phyloP scores from a whole-genome alignment of 2,888 invertebrate genomes.

The Platypus cylindrus region DNA sequence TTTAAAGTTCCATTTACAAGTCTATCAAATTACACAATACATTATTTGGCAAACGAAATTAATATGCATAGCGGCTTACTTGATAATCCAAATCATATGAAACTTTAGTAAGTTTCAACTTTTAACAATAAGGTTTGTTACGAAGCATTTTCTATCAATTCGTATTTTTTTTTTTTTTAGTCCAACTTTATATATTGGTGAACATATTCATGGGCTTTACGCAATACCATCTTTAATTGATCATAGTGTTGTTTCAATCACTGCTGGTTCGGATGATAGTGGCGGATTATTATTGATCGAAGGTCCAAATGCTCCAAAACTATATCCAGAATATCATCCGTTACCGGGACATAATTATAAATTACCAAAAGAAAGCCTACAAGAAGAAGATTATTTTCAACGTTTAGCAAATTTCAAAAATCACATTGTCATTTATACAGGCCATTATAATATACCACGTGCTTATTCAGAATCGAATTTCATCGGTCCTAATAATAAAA shows the following conservation, averaged over 20 bases:
- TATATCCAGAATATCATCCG: slow-evolving; percentile 26
- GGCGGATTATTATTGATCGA: slow-evolving; percentile 56
- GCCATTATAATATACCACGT: slow-evolving; percentile 64
- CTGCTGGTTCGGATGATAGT: slow-evolving; percentile 53
- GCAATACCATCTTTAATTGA: slow-evolving; percentile 88
- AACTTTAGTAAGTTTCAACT: slow-evolving; percentile 39
- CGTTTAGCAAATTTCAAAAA: slow-evolving; percentile 26
- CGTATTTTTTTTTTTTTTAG: slow-evolving; percentile 34
- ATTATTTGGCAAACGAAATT: slow-evolving; percentile 38
- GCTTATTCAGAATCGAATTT: slow-evolving; percentile 36
- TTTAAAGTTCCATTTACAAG: slow-evolving; percentile 80
- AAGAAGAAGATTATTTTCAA: slow-evolving; percentile 26
- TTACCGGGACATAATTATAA: slow-evolving; percentile 30
- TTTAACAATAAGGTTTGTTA: background rate
- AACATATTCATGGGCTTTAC: slow-evolving; percentile 75
- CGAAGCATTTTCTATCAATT: background rate
- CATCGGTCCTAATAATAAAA: slow-evolving; percentile 23
- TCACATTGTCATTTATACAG: slow-evolving; percentile 37
- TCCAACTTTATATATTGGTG: slow-evolving; percentile 86
- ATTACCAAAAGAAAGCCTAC: slow-evolving; percentile 22
- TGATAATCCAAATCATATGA: slow-evolving; percentile 37
- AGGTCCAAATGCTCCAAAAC: slow-evolving; percentile 45
- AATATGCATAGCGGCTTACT: slow-evolving; percentile 29
- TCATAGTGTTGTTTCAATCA: slow-evolving; percentile 74
- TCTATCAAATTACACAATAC: slow-evolving; percentile 74